phyloP scores from a whole-genome alignment of 2,888 invertebrate species.

The Polyommatus icarus region DNA sequence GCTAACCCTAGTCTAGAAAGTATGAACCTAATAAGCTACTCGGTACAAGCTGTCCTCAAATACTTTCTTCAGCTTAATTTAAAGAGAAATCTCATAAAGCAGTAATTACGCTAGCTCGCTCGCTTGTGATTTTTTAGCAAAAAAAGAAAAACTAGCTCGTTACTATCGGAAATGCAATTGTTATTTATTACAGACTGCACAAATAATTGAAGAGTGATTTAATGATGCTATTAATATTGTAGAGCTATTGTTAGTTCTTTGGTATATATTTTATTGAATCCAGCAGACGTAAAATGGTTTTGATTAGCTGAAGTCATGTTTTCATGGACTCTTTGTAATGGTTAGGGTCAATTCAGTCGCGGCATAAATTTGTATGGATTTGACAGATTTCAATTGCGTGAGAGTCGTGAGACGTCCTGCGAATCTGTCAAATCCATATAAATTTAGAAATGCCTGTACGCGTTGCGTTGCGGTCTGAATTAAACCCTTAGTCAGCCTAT shows the following conservation, averaged over 20 bases:
- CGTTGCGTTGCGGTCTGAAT: too few relatives aligned
- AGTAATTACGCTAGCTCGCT: conserved; percentile 20
- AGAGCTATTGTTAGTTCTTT: background rate
- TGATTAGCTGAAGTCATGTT: background rate
- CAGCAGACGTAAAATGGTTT: background rate
- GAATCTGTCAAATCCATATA: too few relatives aligned
- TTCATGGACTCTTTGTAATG: too few relatives aligned
- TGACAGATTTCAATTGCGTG: too few relatives aligned
- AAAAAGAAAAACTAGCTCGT: conserved; percentile 6
- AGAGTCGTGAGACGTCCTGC: too few relatives aligned
- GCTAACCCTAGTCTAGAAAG: background rate
- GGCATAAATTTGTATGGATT: too few relatives aligned
- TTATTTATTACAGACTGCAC: conserved; percentile 2
- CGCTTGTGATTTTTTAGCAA: background rate
- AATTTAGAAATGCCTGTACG: too few relatives aligned
- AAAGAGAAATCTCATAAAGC: conserved; percentile 10
- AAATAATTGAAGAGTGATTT: background rate
- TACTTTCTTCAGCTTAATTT: conserved; percentile 11
- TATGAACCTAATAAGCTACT: conserved; percentile 15
- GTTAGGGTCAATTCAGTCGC: too few relatives aligned
- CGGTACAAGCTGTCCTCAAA: conserved; percentile 19
- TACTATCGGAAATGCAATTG: background rate
- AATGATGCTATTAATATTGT: background rate
- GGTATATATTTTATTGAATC: background rate
- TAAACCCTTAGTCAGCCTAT: too few relatives aligned